A percentile compares a stretch with the other conserved stretches of the same genome.
These are phyloP conservation scores for Dryobota labecula DNA, from an alignment of 2,888 invertebrate genomes.

Conservation along the genomic window DNA sequence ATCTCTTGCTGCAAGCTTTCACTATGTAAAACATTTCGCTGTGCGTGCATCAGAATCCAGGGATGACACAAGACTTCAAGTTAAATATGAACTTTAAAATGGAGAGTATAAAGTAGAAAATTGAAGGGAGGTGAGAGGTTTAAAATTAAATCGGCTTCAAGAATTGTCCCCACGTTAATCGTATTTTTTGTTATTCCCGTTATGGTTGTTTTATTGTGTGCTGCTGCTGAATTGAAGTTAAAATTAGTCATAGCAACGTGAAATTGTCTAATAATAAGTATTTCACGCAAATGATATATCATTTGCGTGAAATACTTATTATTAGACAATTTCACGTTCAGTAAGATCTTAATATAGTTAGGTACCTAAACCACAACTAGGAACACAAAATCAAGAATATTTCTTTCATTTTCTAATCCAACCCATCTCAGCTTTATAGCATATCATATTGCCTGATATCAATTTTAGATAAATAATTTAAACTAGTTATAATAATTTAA, in stretches of 20 bases:
- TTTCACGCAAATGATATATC: background rate
- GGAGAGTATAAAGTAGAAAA: constrained; percentile 49
- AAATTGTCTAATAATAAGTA: background rate
- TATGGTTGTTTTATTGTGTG: constrained; percentile 64
- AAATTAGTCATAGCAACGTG: constrained; percentile 22
- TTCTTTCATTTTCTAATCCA: background rate
- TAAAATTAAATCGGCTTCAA: constrained; percentile 80
- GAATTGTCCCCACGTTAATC: constrained; percentile 80
- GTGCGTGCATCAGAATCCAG: constrained; percentile 59
- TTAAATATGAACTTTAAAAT: constrained; percentile 56
- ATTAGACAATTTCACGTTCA: background rate
- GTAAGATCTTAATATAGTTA: too few species aligned
- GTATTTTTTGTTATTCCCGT: constrained; percentile 79
- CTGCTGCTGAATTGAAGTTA: constrained; percentile 37
- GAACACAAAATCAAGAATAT: background rate
- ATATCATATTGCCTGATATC: background rate
- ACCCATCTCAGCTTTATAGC: background rate
- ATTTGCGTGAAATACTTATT: background rate
- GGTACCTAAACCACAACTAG: too few species aligned
- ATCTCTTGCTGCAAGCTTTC: constrained; percentile 77
- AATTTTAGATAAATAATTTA: background rate
- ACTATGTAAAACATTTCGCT: constrained; percentile 76
- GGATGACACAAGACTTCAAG: constrained; percentile 27
- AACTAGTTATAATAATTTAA: background rate
- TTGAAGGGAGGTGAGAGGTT: constrained; percentile 46